phyloP scores from a whole-genome alignment of 2,888 invertebrate genomes.

The Lithophane semibrunnea region DNA sequence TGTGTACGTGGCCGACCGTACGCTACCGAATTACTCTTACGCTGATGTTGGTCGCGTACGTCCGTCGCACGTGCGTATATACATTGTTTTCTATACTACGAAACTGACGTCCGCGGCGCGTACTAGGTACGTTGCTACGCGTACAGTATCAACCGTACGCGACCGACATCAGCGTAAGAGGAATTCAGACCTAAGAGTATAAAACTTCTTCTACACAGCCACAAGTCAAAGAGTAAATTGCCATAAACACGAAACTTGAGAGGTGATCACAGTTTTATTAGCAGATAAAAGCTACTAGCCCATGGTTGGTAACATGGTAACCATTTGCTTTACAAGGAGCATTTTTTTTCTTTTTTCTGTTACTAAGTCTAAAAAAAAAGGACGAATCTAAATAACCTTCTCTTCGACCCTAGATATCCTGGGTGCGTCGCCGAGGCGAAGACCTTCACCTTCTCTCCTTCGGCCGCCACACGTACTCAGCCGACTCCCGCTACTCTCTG shows the following conservation, averaged over 20 bases:
- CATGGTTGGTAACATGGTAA: neutral
- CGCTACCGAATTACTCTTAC: no score
- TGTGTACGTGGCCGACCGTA: no score
- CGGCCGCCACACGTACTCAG: constrained; percentile 92
- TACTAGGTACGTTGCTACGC: no score
- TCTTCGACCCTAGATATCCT: constrained; percentile 89
- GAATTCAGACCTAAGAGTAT: neutral
- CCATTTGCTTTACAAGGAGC: neutral
- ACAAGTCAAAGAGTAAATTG: neutral
- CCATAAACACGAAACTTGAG: neutral
- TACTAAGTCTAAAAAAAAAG: no score
- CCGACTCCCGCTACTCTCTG: constrained; percentile 92
- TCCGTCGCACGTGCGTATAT: no score
- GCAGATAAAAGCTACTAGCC: neutral
- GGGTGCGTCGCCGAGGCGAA: constrained; percentile 92
- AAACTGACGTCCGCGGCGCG: no score
- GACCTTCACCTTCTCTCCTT: constrained; percentile 93
- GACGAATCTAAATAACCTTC: no score
- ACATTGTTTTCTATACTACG: no score
- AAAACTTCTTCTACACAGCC: neutral
- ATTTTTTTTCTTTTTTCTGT: no score
- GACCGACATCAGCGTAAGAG: no score
- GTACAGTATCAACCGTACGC: no score
- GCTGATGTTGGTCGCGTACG: no score
- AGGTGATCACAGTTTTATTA: neutral